Base-by-base conservation (phyloP, 2,113 vertebrate species). In the Theristicus caerulescens region DNA sequence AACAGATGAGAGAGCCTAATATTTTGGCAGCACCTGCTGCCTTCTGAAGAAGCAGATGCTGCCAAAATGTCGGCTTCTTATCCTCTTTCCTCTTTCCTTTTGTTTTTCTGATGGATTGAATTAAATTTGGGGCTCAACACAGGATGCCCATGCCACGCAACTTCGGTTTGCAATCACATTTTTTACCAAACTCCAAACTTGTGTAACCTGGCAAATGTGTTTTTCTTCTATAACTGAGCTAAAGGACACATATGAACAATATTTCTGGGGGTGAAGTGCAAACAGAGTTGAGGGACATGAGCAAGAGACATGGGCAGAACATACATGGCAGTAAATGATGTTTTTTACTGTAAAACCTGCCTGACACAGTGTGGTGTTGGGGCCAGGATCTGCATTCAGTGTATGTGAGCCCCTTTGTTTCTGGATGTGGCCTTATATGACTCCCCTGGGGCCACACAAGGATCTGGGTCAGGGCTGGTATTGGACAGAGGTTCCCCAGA, bases 11-110 rank as follows among this genome's bases (percentile, higher is more conserved):
- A 79, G 21, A 44, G 51, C 27, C 40, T 86, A 69, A 82, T 87
- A 54, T 92, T 96, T 95, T 97, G 93, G 87, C 89, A 94, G 78
- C 27, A 65, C 40, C 87, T 61, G 29, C 90, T 91, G 66, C 72
- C 55, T 86, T 89, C 49, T 87, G 92, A 85, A 90, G 80, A 92
- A 74, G 36, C 57, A 81, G 69, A 90, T 88, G 57, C 62, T 96
- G 81, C 54, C 69, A 90, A 82, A 92, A 71, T 80, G 58, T 65
- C 73, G 78, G 27, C 31, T 25, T 95, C 58, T 95, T 90, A 65
- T 93, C 58, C 47, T 67, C 52, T 82, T 82, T 69, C 34, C 40
- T 80, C 38, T 72, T 79, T 40, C 13, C 46, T 93, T 92, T 93
- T 87, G 14, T 86, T 85, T 64, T 82, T 78, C 38, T 90, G 40